Evolutionary conservation across 1,140 invertebrate genomes (phyloP).

Genomic region (Rhopalosiphum padi): DNA sequence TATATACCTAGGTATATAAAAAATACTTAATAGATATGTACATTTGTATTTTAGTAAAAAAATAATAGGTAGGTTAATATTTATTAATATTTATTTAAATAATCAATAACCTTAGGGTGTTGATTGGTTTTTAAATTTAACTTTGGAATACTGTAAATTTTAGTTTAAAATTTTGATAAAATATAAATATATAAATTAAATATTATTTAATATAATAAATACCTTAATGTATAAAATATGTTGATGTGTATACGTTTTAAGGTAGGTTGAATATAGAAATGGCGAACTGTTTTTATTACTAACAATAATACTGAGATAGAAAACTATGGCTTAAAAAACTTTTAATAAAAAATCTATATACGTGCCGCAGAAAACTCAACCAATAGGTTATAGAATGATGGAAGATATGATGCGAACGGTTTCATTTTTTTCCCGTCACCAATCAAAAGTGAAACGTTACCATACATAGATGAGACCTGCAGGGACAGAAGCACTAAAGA

Average conservation of each 20-base stretch:
- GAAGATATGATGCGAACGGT: neutral
- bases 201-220: too few relatives aligned
- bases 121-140: neutral
- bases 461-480: neutral
- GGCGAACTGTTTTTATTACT: neutral
- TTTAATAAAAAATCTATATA: neutral
- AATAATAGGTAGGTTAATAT: neutral
- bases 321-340: neutral
- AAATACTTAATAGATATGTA: neutral
- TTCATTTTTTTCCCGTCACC: neutral
- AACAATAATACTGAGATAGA: neutral
- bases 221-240: neutral
- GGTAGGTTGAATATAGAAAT: neutral
- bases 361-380: neutral
- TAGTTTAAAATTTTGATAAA: neutral
- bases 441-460: slow-evolving; percentile 24
- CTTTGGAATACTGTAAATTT: neutral
- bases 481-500: neutral
- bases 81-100: too few relatives aligned
- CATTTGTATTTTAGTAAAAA: neutral
- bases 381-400: neutral
- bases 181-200: too few relatives aligned
- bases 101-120: neutral
- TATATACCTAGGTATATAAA: neutral
- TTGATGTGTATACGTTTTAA: neutral